Conservation (phyloP, 1,140 invertebrate genomes). For the Drosophila cardini region DNA sequence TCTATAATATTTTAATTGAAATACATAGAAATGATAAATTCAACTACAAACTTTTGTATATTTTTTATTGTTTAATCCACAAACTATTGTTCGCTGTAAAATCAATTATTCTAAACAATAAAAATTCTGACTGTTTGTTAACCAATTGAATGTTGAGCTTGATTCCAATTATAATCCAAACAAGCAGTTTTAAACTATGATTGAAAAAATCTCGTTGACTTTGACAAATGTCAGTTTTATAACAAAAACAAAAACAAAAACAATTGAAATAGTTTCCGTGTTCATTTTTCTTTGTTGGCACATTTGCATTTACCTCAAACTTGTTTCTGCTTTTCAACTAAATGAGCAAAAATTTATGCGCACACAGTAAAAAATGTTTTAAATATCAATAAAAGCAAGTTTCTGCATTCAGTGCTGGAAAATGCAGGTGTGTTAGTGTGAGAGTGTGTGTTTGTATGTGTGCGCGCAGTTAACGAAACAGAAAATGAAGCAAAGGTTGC, state of each 20-base stretch:
- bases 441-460: slow-evolving; percentile 26
- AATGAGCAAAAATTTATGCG: slow-evolving; percentile 72
- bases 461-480: slow-evolving; percentile 74
- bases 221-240: slow-evolving; percentile 34
- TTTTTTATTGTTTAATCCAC: not conserved
- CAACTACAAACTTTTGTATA: not conserved
- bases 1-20: too few relatives aligned
- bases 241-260: too few relatives aligned
- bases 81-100: not conserved
- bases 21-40: too few relatives aligned
- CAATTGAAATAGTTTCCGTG: slow-evolving; percentile 19
- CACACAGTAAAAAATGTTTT: slow-evolving; percentile 69
- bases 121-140: not conserved
- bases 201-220: not conserved
- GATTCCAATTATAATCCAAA: not conserved
- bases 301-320: not conserved
- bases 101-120: not conserved
- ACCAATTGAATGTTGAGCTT: not conserved
- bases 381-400: slow-evolving; percentile 78
- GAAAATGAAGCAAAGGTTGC: slow-evolving; percentile 67
- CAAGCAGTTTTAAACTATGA: not conserved
- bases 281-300: not conserved
- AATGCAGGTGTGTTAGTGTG: slow-evolving; percentile 3
- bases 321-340: slow-evolving; percentile 23
- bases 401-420: slow-evolving; percentile 13